Evolutionary conservation across 2,113 vertebrate genomes (phyloP).

Genomic region (Edolisoma coerulescens): DNA sequence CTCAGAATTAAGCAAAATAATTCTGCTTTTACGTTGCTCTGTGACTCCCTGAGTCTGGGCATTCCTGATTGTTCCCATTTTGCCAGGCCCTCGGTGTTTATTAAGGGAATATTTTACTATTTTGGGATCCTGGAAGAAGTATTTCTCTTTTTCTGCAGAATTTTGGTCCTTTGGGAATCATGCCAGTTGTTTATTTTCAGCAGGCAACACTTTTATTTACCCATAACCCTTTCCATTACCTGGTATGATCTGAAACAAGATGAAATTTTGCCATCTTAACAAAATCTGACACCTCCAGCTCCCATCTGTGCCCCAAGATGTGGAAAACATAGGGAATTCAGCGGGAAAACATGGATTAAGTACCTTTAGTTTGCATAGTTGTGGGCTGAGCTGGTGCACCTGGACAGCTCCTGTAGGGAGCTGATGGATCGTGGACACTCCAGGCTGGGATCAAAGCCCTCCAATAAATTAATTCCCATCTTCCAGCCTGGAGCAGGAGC

Average conservation of each 20-base stretch:
- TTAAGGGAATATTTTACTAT: neutral
- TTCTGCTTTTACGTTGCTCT: rapidly evolving
- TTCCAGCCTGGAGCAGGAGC: neutral
- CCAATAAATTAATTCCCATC: neutral
- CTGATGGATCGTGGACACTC: neutral
- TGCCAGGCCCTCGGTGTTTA: rapidly evolving
- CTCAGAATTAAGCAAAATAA: neutral
- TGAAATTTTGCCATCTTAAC: neutral
- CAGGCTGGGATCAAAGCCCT: neutral
- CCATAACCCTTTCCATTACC: rapidly evolving
- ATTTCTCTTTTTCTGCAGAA: neutral
- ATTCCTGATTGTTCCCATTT: rapidly evolving
- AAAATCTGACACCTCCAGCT: neutral
- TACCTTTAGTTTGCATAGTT: neutral
- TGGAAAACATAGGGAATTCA: neutral
- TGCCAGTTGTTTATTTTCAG: neutral
- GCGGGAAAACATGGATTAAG: rapidly evolving
- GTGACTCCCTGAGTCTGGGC: neutral
- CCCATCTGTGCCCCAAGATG: neutral
- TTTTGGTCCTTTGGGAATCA: neutral
- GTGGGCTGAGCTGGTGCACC: neutral
- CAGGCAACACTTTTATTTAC: neutral
- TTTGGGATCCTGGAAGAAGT: neutral
- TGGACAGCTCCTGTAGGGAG: neutral
- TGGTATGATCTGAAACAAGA: neutral